Percentiles rank a stretch among this genome's conserved stretches.
These are phyloP conservation scores for Caenorhabditis virilis DNA, from an alignment of 2,888 invertebrate genomes.

Conservation along the genomic window DNA sequence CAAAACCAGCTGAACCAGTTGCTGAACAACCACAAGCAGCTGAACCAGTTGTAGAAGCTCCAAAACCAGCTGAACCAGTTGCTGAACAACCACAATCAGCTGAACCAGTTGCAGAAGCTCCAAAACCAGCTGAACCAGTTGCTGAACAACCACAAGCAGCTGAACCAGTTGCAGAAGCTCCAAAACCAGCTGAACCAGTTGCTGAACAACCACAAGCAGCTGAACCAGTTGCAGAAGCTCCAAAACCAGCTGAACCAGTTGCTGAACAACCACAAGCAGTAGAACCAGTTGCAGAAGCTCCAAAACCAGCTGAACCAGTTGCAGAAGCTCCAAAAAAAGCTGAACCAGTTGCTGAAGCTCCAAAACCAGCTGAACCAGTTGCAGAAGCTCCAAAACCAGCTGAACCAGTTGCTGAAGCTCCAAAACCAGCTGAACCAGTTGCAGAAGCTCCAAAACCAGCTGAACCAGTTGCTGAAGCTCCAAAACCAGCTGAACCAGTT, in stretches of 20 bases:
- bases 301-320: conserved; percentile 7
- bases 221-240: conserved; percentile 9
- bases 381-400: conserved; percentile 7
- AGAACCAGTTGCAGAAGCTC: conserved; percentile 16
- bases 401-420: conserved; percentile 4
- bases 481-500: neutral
- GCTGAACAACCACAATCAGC: conserved; percentile 12
- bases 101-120: conserved; percentile 10
- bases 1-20: conserved; percentile 8
- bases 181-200: neutral
- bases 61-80: conserved; percentile 4
- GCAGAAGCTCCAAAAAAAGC: neutral
- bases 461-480: neutral
- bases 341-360: neutral
- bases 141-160: too few relatives aligned
- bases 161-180: conserved; percentile 7
- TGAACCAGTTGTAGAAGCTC: conserved; percentile 3
- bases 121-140: conserved; percentile 7
- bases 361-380: neutral
- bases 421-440: conserved; percentile 2
- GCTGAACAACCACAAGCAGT: too few relatives aligned
- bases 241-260: conserved; percentile 7
- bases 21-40: neutral
- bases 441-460: too few relatives aligned
- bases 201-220: too few relatives aligned